phyloP scores from a whole-genome alignment of 2,797 vertebrate species.

The Falco concolor region DNA sequence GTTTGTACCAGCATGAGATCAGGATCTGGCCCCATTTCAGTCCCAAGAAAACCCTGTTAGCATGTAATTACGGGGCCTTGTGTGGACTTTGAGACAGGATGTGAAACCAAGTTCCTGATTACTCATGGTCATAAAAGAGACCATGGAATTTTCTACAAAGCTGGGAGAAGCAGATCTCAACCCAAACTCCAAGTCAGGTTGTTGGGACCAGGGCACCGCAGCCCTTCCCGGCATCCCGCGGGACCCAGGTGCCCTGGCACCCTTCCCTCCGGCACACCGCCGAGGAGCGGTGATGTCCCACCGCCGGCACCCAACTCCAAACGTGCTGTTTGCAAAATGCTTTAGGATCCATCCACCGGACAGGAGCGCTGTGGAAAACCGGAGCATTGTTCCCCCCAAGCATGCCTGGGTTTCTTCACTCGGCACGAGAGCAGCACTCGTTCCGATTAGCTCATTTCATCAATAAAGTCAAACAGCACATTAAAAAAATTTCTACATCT shows the following conservation, averaged over 20 bases:
- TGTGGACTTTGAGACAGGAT: neutral
- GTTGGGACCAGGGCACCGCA: neutral
- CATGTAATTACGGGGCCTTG: neutral
- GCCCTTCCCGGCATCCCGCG: neutral
- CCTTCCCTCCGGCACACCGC: accelerated
- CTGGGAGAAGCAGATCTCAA: neutral
- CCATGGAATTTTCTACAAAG: neutral
- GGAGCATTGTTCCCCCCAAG: neutral
- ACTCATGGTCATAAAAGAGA: neutral
- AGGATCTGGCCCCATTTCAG: neutral
- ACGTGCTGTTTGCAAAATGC: neutral
- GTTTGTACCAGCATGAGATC: neutral
- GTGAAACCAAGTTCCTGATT: neutral
- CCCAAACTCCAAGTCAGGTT: neutral
- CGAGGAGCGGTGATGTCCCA: neutral
- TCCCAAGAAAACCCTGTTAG: neutral
- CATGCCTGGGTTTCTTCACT: slow-evolving; percentile 14
- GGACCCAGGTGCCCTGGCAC: neutral
- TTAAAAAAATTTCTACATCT: neutral
- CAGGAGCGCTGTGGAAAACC: neutral
- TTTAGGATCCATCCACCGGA: neutral
- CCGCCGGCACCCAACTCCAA: neutral
- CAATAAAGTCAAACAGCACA: neutral
- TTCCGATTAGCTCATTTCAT: slow-evolving; percentile 32
- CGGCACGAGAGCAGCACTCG: neutral